Conservation (phyloP, 2,113 vertebrate species). For the Cichladusa arquata region DNA sequence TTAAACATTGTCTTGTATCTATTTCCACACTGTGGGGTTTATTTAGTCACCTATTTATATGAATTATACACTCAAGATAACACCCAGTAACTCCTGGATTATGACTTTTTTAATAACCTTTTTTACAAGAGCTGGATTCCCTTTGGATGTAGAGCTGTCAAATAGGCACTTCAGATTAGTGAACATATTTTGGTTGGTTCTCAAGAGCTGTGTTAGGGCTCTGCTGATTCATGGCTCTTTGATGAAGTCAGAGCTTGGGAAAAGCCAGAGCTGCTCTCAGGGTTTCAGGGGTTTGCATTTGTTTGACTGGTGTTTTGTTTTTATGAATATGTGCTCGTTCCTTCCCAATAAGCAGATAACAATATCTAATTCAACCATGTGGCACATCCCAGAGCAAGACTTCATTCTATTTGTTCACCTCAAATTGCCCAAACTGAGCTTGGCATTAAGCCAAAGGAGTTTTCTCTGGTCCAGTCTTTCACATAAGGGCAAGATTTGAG, state of each 20-base stretch:
- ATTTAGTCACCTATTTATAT: background rate
- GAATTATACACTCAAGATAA: background rate
- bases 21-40: background rate
- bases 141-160: background rate
- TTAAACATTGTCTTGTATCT: background rate
- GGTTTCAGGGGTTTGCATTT: background rate
- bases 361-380: background rate
- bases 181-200: background rate
- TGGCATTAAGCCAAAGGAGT: background rate
- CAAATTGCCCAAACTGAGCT: background rate
- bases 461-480: background rate
- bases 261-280: background rate
- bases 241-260: background rate
- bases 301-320: background rate
- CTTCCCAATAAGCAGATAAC: background rate
- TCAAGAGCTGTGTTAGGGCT: background rate
- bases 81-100: background rate
- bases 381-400: background rate
- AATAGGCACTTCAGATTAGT: background rate
- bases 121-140: background rate
- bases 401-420: background rate
- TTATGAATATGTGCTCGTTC: fast-evolving
- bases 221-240: background rate
- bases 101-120: background rate
- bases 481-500: background rate